Percentiles rank a stretch among this genome's conserved stretches.
Conservation (phyloP, 2,797 vertebrate species). For the Sebastes reedi region DNA sequence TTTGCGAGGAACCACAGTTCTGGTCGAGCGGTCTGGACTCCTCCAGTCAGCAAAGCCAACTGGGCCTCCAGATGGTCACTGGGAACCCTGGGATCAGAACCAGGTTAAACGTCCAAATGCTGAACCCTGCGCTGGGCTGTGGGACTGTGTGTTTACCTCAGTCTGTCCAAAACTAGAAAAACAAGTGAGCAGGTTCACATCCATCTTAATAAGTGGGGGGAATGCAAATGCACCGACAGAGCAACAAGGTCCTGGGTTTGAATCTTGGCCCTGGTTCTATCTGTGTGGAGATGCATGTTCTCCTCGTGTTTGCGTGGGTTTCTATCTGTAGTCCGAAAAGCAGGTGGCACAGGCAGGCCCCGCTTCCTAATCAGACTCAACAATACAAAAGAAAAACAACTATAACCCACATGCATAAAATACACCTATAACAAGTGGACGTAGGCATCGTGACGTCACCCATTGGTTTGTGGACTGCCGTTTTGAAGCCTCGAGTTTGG, state of each 20-base stretch:
- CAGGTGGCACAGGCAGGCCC: too few relatives aligned
- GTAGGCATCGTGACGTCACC: too few relatives aligned
- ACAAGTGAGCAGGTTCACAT: background rate
- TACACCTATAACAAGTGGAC: too few relatives aligned
- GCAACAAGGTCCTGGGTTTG: background rate
- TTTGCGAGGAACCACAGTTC: background rate
- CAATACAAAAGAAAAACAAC: rapidly evolving
- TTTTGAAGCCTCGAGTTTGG: too few relatives aligned
- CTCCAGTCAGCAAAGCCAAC: constrained; percentile 22
- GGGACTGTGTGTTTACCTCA: constrained; percentile 12
- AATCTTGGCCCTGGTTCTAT: background rate
- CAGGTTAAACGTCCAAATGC: constrained; percentile 35
- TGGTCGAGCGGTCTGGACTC: background rate
- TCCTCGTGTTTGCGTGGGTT: background rate
- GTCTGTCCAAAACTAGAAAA: background rate
- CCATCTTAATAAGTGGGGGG: background rate
- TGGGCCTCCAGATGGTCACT: constrained; percentile 53
- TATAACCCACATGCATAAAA: too few relatives aligned
- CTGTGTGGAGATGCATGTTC: background rate
- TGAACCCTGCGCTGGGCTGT: background rate
- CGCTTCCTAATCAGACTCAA: background rate
- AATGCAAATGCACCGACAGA: background rate
- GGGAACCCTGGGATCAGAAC: constrained; percentile 25
- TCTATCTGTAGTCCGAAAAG: background rate
- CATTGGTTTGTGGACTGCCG: too few relatives aligned